Conservation (phyloP, 1,140 invertebrate species). For the Papilio polyxenes region DNA sequence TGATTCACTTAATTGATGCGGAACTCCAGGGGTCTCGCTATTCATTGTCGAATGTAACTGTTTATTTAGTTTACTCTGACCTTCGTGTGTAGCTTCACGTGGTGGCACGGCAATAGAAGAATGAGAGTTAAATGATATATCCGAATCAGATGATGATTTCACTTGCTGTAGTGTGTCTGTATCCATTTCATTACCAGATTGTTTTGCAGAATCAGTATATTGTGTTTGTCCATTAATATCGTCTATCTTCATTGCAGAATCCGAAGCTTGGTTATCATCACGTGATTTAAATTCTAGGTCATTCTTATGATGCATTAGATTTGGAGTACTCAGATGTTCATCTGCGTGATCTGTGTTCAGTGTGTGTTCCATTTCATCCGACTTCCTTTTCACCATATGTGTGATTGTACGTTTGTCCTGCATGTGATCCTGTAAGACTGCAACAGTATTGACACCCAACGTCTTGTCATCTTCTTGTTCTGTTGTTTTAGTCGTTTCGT, state of each 20-base stretch:
- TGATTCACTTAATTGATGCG: background rate
- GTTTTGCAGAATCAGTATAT: background rate
- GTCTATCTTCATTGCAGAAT: background rate
- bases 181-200: background rate
- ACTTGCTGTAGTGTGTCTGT: background rate
- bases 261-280: background rate
- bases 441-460: background rate
- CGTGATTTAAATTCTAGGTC: background rate
- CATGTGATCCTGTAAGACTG: background rate
- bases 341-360: background rate
- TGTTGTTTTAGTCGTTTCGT: background rate
- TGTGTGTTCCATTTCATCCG: constrained; percentile 1
- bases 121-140: background rate
- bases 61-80: background rate
- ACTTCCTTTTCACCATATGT: constrained; percentile 3
- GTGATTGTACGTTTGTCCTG: constrained; percentile 7
- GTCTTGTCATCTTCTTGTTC: background rate
- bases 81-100: background rate
- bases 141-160: background rate
- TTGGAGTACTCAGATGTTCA: background rate
- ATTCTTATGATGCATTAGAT: background rate
- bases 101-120: background rate
- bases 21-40: background rate
- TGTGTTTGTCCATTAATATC: background rate
- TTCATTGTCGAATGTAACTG: background rate